Evolutionary conservation across 2,888 invertebrate species (phyloP), one percentile per base, ranked within the genome.

Genomic region (Drosophila limbata): DNA sequence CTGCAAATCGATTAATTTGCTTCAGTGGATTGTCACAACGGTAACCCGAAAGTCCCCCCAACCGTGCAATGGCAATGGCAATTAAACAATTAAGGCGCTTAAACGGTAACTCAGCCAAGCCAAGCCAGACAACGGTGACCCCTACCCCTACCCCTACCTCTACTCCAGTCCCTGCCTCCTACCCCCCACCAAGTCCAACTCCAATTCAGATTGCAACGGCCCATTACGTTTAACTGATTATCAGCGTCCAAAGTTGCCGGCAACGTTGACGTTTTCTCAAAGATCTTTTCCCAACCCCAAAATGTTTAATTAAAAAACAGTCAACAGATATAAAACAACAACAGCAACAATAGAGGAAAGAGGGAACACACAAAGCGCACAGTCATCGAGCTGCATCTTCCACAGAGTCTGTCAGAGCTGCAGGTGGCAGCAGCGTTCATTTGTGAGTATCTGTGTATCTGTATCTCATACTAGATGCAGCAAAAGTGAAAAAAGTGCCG

Each of bases 21-120:
- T 72, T 81, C 85, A 84, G 74, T 66, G 17, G 70, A 66, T 72
- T 78, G 85, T 69, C 67, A 57, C 82, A 82, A 81, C 81, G 82
- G 85, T 74, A 84, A 84, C 57, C 51, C 60, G 48, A 72, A 73
- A 80, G 65, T 45, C 60, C 66, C 57, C 55, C 68, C 83, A 69
- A 68, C 61, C 81, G 73, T 74, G 74, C 79, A 76, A 42, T 66
- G 84, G 87, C 89, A 66, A 63, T 86, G 86, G 89, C 87, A 84
- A 88, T 88, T 84, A 86, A 87, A 79, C 89, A 84, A 89, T 84
- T 84, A 87, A 89, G 84, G 79, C 65, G 89, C 84, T 84, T 89
- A 87, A 84, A 86, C 87, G 87, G 89, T 84, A 81, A 73, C 63
- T 63, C 69, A 78, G 60, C 47, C 66, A 60, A 78, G 60, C 47